Conservation (phyloP, 2,888 invertebrate species). For the Cacoxenus indagator region DNA sequence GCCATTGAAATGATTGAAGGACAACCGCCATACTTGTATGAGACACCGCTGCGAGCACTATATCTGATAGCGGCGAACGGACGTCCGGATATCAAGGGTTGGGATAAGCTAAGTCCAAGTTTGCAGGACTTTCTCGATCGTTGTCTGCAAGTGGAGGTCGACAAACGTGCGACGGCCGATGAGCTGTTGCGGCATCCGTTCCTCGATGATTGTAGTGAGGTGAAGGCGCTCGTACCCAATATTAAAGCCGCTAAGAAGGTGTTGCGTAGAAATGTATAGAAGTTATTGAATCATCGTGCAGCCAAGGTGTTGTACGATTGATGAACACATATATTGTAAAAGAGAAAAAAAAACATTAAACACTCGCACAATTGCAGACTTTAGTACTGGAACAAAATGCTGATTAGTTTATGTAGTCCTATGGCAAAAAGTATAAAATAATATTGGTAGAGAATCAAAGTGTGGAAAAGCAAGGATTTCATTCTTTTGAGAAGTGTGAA, state of each 20-base stretch:
- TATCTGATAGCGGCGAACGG: slow-evolving; percentile 97
- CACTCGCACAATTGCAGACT: not conserved
- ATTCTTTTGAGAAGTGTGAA: not conserved
- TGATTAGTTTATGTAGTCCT: slow-evolving; percentile 48
- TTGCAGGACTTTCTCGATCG: slow-evolving; percentile 88
- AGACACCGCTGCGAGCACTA: slow-evolving; percentile 91
- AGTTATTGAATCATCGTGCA: slow-evolving; percentile 59
- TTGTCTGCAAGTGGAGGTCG: slow-evolving; percentile 92
- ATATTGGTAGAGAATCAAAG: too few species aligned
- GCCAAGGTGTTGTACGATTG: slow-evolving; percentile 56
- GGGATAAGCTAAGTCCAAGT: slow-evolving; percentile 82
- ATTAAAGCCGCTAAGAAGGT: slow-evolving; percentile 93
- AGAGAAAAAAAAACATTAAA: not conserved
- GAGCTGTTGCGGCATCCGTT: slow-evolving; percentile 92
- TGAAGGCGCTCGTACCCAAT: slow-evolving; percentile 86
- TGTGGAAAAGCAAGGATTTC: too few species aligned
- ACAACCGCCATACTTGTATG: slow-evolving; percentile 96
- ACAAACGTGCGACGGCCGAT: slow-evolving; percentile 87
- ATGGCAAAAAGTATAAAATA: slow-evolving; percentile 2
- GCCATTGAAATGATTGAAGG: slow-evolving; percentile 95
- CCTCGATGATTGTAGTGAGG: slow-evolving; percentile 85
- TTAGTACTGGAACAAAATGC: slow-evolving; percentile 56
- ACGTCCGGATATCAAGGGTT: slow-evolving; percentile 89
- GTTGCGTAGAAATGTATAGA: slow-evolving; percentile 71
- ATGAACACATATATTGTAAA: slow-evolving; percentile 3